Evolutionary conservation across 2,888 invertebrate species (phyloP), one percentile per base, ranked within the genome.

Genomic region (Apoda limacodes): DNA sequence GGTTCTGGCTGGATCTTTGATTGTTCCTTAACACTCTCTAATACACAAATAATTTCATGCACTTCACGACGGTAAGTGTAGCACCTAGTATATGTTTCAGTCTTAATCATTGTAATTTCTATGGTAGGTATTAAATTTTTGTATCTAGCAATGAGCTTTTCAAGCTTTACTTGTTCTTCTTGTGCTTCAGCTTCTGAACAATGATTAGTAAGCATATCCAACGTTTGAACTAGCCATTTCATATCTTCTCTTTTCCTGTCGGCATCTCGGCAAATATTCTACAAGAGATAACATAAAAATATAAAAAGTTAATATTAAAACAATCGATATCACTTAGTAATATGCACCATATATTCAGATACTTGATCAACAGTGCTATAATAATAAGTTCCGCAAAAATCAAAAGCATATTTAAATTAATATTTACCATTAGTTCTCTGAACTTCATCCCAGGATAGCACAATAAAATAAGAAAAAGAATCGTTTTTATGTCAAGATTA

Each of bases 141-240:
- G 66, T 96, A 96, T 39, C 95, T 87, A 0, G 89, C 84, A 37
- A 96, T 90, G 10, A 96, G 76, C 38, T 86, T 85, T 60, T 95
- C 93, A 9, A 98, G 78, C 51, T 87, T 87, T 37, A 87, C 83
- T 61, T 95, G 94, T 64, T 96, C 95, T 13, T 83, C 72, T 40
- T 87, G 82, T 1, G 92, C 90, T 67, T 94, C 92, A 25, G 84
- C 83, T 51, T 94, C 92, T 7, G 91, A 87, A 45, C 92, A 89
- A 55, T 92, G 90, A 34, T 91, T 87, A 11, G 92, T 86, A 36
- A 98, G 83, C 50, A 89, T 88, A 54, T 97, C 95, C 29, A 97
- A 72, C 9, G 92, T 93, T 67, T 95, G 93, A 1, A 95, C 93
- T 32, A 98, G 82, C 93, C 95, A 95, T 60, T 95, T 95, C 90